Evolutionary conservation across 2,113 vertebrate genomes (phyloP), one percentile per base, ranked within the genome.

Genomic region (Plecotus auritus): DNA sequence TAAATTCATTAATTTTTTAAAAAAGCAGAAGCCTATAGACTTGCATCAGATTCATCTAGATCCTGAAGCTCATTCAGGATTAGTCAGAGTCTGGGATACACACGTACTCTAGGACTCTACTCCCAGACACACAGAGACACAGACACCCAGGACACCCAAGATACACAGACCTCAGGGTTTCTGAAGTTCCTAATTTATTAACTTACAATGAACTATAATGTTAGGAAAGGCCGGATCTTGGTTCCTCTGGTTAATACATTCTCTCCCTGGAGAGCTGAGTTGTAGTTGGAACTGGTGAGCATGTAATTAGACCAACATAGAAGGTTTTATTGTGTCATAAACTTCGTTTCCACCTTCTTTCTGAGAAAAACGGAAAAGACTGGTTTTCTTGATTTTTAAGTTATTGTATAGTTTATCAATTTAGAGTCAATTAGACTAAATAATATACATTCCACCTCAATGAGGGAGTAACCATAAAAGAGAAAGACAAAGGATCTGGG

Each of bases 321-420:
- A 93, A 66, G 59, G 47, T 88, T 85, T 85, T 81, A 73, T 80
- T 49, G 22, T 69, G 49, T 66, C n/a, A 80, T 61, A 80, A 77
- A 32, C 42, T 93, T 45, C 80, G 72, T 78, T 85, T 92, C 17
- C n/a, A 67, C 47, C 54, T 85, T 91, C 37, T 72, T 94, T 88
- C 30, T 84, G 42, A 12, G 18, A 14, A 37, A 67, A 73, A 49
- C 0, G 26, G 9, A 59, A 70, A 92, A 54, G 26, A 66, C 14
- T 93, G 42, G 10, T 4, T 87, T 80, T 84, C 61, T 91, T 83
- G 42, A 87, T 78, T 91, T 83, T 94, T 88, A 9, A 72, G 11
- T 94, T 83, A 72, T 40, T 64, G 45, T 95, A 82, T 69, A 87
- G 14, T 69, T 72, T 91, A 73, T 85, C 22, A 89, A 28, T 85